Evolutionary conservation across 2,888 invertebrate genomes (phyloP), one percentile per base, ranked within the genome.

Genomic region (Apamea sordens): DNA sequence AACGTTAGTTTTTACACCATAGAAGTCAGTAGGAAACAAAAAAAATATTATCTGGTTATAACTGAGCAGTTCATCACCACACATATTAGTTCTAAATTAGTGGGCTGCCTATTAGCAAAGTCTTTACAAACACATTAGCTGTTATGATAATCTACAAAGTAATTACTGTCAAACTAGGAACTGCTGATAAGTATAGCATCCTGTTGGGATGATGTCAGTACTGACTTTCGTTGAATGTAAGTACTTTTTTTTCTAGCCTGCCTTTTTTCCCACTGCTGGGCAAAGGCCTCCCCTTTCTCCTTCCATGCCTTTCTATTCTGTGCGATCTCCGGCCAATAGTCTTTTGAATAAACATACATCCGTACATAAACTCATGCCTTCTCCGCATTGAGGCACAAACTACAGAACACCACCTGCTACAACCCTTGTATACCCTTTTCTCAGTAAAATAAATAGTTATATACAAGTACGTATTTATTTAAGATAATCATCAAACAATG

Each of bases 121-220:
- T 76, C 75, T 0, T 84, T 82, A 86, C 28, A 75, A 82, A 82
- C 5, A 10, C 70, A 86, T 84, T 86, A 78, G 65, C 71, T 73
- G 64, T 82, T 64, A 13, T 24, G 64, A 76, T 75, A n/a, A 69
- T 76, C 67, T 69, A 68, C 2, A 0, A 15, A 50, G 56, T 77
- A 61, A 81, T 71, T 73, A 81, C 63, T 64, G 41, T 15, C 6
- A n/a, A n/a, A 73, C 70, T 67, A 73, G 70, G 56, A 76, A 76
- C 69, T 1, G 11, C 36, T 65, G 78, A 72, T 70, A 50, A 70
- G 18, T 28, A 56, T 53, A 24, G 44, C n/a, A 24, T 56, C 18
- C 44, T 36, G 32, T 67, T 61, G 15, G 32, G 56, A 65, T 73
- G 4, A 32, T 24, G 18, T 59, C 21, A 24, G n/a, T 36, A 59